Evolutionary conservation across 2,113 vertebrate species (phyloP).

Genomic region (Otus sunia): DNA sequence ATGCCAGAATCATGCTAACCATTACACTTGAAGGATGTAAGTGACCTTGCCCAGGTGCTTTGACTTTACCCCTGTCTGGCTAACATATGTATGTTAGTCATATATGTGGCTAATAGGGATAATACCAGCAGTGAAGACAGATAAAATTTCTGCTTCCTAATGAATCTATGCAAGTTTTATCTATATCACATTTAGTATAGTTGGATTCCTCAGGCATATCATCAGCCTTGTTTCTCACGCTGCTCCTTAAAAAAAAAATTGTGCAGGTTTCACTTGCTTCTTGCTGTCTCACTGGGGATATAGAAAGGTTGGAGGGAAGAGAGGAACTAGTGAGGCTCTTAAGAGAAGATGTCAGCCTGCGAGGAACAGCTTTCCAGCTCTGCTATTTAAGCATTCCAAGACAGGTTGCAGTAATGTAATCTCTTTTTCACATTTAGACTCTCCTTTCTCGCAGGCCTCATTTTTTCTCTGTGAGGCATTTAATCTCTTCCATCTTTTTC

Average conservation of each 20-base stretch:
- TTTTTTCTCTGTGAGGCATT: conserved; percentile 33
- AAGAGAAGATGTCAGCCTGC: background rate
- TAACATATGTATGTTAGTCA: background rate
- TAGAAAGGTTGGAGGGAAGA: background rate
- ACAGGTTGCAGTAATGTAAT: conserved; percentile 22
- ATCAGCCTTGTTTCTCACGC: background rate
- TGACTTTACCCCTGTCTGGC: background rate
- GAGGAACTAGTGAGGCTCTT: background rate
- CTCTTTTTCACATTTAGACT: conserved; percentile 10
- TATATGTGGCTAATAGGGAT: background rate
- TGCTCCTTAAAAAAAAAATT: too few species aligned
- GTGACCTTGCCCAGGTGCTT: background rate
- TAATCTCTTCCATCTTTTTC: conserved; percentile 57
- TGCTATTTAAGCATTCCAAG: conserved; percentile 3
- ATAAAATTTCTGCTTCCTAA: background rate
- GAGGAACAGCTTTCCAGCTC: background rate
- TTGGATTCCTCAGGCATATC: background rate
- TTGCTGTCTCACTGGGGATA: background rate
- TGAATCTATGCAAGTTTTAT: background rate
- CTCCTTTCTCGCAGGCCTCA: background rate
- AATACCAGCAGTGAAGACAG: background rate
- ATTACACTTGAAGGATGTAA: background rate
- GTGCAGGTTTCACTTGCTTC: background rate
- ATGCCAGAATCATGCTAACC: background rate
- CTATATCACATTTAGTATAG: background rate